Conservation (phyloP, 2,888 invertebrate genomes). For the Therioaphis trifolii region DNA sequence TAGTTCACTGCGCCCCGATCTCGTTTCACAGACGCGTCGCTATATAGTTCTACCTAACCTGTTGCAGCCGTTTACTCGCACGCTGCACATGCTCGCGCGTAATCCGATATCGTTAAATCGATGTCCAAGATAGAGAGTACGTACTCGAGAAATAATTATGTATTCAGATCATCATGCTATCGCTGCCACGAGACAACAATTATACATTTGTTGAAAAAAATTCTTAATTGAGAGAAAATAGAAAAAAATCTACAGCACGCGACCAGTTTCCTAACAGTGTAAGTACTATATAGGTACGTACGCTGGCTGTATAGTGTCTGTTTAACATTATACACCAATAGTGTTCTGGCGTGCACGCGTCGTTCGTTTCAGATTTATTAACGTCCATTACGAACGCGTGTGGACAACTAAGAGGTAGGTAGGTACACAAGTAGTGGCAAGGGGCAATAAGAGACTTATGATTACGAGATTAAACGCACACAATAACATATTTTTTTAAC, state of each 20-base stretch:
- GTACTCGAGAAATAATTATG: slow-evolving; percentile 18
- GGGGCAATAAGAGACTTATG: slow-evolving; percentile 38
- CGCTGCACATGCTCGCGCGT: background rate
- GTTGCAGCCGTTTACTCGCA: background rate
- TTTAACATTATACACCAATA: no score
- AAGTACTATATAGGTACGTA: background rate
- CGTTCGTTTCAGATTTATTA: slow-evolving; percentile 48
- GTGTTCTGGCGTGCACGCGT: slow-evolving; percentile 33
- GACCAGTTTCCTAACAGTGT: slow-evolving; percentile 35
- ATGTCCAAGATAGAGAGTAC: background rate
- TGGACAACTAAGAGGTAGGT: background rate
- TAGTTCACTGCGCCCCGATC: background rate
- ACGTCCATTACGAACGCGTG: slow-evolving; percentile 31
- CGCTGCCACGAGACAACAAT: slow-evolving; percentile 37
- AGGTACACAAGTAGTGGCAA: background rate
- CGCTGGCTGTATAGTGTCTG: background rate
- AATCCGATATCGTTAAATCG: slow-evolving; percentile 41
- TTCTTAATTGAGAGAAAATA: slow-evolving; percentile 8
- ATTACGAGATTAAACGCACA: slow-evolving; percentile 44
- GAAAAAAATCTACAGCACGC: slow-evolving; percentile 28
- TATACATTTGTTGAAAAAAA: slow-evolving; percentile 5
- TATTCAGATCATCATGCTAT: slow-evolving; percentile 41
- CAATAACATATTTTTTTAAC: slow-evolving; percentile 32
- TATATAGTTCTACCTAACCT: background rate
- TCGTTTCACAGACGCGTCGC: background rate